Conservation (phyloP, 2,113 vertebrate genomes). For the Melanerpes aurifrons region DNA sequence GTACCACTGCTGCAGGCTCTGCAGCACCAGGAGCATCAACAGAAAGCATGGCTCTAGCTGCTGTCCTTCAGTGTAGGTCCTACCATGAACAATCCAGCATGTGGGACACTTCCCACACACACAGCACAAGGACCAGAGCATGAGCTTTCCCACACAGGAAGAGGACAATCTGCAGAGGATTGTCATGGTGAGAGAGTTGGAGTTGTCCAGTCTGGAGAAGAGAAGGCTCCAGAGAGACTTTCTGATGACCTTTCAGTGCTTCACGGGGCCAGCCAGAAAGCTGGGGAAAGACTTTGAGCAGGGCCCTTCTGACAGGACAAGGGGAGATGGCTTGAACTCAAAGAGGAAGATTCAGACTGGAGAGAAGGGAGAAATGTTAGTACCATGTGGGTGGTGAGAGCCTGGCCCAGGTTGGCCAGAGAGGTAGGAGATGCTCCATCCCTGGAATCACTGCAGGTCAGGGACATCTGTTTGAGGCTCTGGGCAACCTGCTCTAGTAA, state of each 20-base stretch:
- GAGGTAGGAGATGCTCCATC: background rate
- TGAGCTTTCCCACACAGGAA: accelerated
- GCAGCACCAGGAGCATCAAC: accelerated
- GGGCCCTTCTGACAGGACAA: background rate
- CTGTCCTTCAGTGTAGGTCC: background rate
- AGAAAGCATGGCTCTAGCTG: background rate
- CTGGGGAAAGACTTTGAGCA: background rate
- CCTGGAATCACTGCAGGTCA: background rate
- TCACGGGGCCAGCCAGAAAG: background rate
- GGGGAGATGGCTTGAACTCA: background rate
- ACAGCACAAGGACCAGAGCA: background rate
- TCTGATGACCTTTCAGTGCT: background rate
- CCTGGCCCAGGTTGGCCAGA: background rate
- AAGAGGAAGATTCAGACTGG: background rate
- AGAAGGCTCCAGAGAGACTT: background rate
- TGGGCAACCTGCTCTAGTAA: background rate
- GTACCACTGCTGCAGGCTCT: background rate
- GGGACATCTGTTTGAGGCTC: background rate
- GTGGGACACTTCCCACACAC: background rate
- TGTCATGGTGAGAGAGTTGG: no score
- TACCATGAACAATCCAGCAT: background rate
- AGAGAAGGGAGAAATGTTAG: no score
- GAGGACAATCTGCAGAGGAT: background rate
- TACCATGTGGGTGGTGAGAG: no score
- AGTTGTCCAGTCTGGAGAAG: background rate